Evolutionary conservation across 2,797 vertebrate genomes (phyloP).

Genomic region (Lithobates sylvaticus): DNA sequence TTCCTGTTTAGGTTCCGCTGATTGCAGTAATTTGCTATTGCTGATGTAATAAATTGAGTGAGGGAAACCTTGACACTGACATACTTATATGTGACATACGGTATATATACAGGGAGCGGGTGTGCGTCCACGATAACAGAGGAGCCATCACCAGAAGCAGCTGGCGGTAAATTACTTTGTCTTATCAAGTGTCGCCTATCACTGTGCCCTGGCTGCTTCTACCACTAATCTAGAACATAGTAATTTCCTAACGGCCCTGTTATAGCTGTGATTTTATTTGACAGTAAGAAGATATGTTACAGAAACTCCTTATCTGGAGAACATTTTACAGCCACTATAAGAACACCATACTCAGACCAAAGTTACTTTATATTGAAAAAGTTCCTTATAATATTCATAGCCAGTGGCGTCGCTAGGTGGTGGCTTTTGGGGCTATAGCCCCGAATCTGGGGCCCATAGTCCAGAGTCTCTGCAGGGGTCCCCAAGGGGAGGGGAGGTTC

Average conservation of each 20-base stretch:
- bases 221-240: neutral
- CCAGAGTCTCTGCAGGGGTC: too few relatives aligned
- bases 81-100: conserved; percentile 22
- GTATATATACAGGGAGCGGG: neutral
- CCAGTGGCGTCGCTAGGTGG: too few relatives aligned
- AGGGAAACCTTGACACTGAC: conserved; percentile 4
- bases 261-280: too few relatives aligned
- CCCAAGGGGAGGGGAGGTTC: too few relatives aligned
- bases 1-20: neutral
- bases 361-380: too few relatives aligned
- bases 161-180: conserved; percentile 27
- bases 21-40: conserved; percentile 20
- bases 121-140: neutral
- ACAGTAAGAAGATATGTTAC: too few relatives aligned
- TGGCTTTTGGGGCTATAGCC: too few relatives aligned
- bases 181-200: conserved; percentile 24
- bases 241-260: neutral
- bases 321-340: too few relatives aligned
- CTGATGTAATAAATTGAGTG: conserved; percentile 8
- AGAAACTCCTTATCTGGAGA: too few relatives aligned
- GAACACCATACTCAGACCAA: too few relatives aligned
- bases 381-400: too few relatives aligned
- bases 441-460: too few relatives aligned
- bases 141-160: neutral
- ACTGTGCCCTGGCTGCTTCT: neutral